Percentiles rank a stretch among this genome's conserved stretches.
phyloP scores from a whole-genome alignment of 2,113 vertebrate genomes.

The Vimba vimba region DNA sequence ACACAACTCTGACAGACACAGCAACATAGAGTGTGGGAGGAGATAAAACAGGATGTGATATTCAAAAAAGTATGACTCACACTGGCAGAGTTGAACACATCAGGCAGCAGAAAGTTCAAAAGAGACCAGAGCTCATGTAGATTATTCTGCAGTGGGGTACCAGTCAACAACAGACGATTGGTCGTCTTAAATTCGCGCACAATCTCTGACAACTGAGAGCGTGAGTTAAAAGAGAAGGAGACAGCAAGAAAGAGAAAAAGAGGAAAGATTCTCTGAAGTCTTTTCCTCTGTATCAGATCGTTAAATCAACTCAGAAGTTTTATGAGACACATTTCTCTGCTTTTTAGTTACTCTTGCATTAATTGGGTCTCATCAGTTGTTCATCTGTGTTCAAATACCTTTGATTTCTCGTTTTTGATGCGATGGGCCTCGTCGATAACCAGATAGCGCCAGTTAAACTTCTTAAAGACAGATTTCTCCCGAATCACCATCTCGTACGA shows the following conservation, averaged over 20 bases:
- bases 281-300: not conserved
- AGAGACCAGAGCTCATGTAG: conserved; percentile 90
- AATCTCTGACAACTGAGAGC: conserved; percentile 85
- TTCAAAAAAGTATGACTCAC: conserved; percentile 65
- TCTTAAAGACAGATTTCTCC: conserved; percentile 91
- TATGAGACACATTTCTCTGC: not conserved
- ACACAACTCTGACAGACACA: conserved; percentile 3
- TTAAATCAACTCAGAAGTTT: conserved; percentile 31
- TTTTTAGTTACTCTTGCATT: conserved; percentile 21
- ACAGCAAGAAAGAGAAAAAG: not conserved
- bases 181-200: conserved; percentile 91
- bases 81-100: conserved; percentile 91
- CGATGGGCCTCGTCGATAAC: conserved; percentile 91
- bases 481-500: conserved; percentile 92
- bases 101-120: conserved; percentile 89
- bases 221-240: conserved; percentile 19
- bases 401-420: conserved; percentile 93
- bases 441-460: conserved; percentile 90
- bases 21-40: not conserved
- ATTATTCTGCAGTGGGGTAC: conserved; percentile 90
- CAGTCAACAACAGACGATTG: conserved; percentile 87
- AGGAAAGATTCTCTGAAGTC: not conserved
- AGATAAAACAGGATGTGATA: conserved; percentile 26
- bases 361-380: conserved; percentile 19
- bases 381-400: conserved; percentile 69